Evolutionary conservation across 64 coral and sea anemone genomes (phyloP), one percentile per base, ranked within the genome.

Genomic region (Stichodactyla helianthus): DNA sequence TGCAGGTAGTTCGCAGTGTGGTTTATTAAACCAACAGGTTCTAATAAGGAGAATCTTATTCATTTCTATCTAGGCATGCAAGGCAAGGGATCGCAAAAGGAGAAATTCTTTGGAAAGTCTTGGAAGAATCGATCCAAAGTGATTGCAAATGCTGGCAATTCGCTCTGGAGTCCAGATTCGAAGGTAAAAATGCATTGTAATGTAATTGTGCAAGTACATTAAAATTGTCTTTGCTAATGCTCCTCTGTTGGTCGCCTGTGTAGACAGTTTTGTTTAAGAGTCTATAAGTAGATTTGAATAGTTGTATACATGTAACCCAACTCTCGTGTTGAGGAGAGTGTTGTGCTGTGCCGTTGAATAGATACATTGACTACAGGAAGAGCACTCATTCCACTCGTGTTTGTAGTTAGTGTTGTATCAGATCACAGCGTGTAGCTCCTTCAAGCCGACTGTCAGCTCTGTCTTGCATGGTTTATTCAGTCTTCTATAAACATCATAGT

Each of bases 101-200:
- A 97, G 79, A 64, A 59, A 84, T 93, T 97, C 86, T 97, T 97
- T 51, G 86, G 86, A 67, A 97, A 97, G 77, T 57, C 88, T 50
- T 97, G 94, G 94, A 89, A 89, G 84, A 97, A 90, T 53, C 91
- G 94, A 78, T 88, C 88, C 50, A 97, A 97, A 84, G 91, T 97
- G 51, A 93, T 97, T 65, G 59, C 94, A 12, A 97, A 97, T 51
- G 94, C 94, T 85, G 94, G 91, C 44, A 97, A 90, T 86, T 86
- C 94, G 10, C 71, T 90, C 18, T 97, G 94, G 94, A 76, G 86
- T 77, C 79, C 94, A 2, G 91, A 97, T 14, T 51, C 53, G 10
- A 84, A 84, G 54, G 83, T 84, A 74, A 10, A 22, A 74, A 74
- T 27, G 25, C 6, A 74, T n/a, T 65, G 19, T 27, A 35, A 27